These are phyloP conservation scores for Globodera rostochiensis DNA, from an alignment of 1,140 invertebrate species.

Conservation along the genomic window DNA sequence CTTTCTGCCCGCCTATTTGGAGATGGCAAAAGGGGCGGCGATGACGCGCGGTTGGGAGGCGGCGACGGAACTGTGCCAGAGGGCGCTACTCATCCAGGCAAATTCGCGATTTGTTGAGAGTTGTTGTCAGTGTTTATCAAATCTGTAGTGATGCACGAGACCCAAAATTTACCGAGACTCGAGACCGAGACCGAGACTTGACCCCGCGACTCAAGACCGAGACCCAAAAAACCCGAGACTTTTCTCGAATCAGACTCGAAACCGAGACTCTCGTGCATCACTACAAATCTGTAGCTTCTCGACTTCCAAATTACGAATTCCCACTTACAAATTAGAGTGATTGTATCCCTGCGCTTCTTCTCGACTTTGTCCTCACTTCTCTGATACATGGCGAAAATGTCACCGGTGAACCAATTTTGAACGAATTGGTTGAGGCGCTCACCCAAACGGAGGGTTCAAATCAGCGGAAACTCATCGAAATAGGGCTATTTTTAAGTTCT, in stretches of 20 bases:
- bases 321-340: slow-evolving; percentile 39
- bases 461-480: slow-evolving; percentile 2
- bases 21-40: slow-evolving; percentile 40
- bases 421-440: slow-evolving; percentile 42
- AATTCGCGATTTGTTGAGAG: too few relatives aligned
- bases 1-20: slow-evolving; percentile 50
- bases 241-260: too few relatives aligned
- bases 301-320: too few relatives aligned
- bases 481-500: slow-evolving; percentile 33
- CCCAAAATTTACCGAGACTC: too few relatives aligned
- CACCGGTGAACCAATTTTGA: slow-evolving; percentile 33
- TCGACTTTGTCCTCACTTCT: slow-evolving; percentile 38
- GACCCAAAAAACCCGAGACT: too few relatives aligned
- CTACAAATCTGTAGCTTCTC: too few relatives aligned
- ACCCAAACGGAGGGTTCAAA: slow-evolving; percentile 36
- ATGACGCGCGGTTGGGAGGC: slow-evolving; percentile 49
- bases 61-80: slow-evolving; percentile 46
- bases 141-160: too few relatives aligned
- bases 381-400: slow-evolving; percentile 31
- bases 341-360: slow-evolving; percentile 47
- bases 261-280: too few relatives aligned
- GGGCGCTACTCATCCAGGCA: slow-evolving; percentile 45
- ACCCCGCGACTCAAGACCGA: too few relatives aligned
- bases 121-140: background rate
- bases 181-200: too few relatives aligned